A percentile compares a stretch with the other conserved stretches of the same genome.
These are phyloP conservation scores for Rachycentron canadum DNA, from an alignment of 2,797 vertebrate genomes.

Conservation along the genomic window DNA sequence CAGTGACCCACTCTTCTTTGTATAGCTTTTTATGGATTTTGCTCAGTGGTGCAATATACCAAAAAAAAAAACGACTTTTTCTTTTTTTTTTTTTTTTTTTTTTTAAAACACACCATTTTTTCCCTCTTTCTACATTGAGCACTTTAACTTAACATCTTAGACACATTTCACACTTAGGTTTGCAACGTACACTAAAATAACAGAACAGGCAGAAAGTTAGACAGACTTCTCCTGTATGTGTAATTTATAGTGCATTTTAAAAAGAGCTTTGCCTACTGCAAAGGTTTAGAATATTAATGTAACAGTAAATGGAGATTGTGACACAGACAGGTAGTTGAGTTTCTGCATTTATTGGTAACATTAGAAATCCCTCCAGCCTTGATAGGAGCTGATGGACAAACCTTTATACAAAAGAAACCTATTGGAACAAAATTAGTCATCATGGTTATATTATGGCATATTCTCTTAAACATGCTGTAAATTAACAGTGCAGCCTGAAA, in stretches of 20 bases:
- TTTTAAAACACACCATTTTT: not conserved
- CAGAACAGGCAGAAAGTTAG: not conserved
- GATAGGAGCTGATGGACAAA: no score
- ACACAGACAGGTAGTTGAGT: not conserved
- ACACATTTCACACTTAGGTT: not conserved
- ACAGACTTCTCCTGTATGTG: not conserved
- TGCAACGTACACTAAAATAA: conserved; percentile 2
- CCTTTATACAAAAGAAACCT: not conserved
- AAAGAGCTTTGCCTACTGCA: not conserved
- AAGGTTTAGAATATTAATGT: not conserved
- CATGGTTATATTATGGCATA: not conserved
- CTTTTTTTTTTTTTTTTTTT: not conserved
- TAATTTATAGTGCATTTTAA: not conserved
- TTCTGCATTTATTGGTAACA: conserved; percentile 15
- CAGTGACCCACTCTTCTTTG: conserved; percentile 56
- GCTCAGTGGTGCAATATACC: conserved; percentile 50
- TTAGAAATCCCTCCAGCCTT: not conserved
- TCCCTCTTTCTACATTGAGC: conserved; percentile 7
- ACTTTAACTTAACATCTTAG: conserved; percentile 13
- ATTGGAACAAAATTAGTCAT: not conserved
- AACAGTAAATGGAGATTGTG: conserved; percentile 11
- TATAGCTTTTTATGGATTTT: conserved; percentile 69
- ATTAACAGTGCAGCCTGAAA: not conserved
- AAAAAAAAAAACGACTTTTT: conserved; percentile 35
- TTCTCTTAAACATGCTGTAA: no score